These are phyloP conservation scores for Pleuronectes platessa DNA, from an alignment of 2,113 vertebrate genomes.

Conservation along the genomic window DNA sequence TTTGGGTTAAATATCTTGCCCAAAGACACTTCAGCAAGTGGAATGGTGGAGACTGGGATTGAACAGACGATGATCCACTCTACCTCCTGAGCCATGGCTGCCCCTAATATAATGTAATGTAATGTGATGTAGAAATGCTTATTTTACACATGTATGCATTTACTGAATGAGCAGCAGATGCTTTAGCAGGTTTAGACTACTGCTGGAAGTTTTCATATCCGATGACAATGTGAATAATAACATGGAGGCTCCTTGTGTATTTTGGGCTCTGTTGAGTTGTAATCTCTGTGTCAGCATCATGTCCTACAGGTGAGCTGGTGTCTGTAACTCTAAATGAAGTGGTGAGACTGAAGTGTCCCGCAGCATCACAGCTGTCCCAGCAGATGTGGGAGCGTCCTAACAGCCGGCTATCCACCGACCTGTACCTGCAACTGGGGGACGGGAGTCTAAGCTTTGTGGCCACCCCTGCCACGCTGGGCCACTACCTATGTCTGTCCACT, in stretches of 20 bases:
- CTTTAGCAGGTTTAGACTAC: background rate
- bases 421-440: conserved; percentile 73
- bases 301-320: conserved; percentile 69
- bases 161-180: background rate
- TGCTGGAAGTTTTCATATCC: too few relatives aligned
- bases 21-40: too few relatives aligned
- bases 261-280: background rate
- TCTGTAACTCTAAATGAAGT: conserved; percentile 77
- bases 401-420: conserved; percentile 66
- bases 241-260: background rate
- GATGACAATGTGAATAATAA: background rate
- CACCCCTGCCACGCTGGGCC: conserved; percentile 75
- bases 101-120: background rate
- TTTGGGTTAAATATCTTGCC: too few relatives aligned
- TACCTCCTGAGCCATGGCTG: too few relatives aligned
- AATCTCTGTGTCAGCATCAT: conserved; percentile 44
- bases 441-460: conserved; percentile 79
- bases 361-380: conserved; percentile 64
- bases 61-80: too few relatives aligned
- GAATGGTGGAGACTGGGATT: too few relatives aligned
- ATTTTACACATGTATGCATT: background rate
- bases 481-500: conserved; percentile 75
- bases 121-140: background rate
- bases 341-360: conserved; percentile 74
- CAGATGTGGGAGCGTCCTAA: conserved; percentile 77